Base-by-base conservation (phyloP, 2,113 vertebrate genomes). In the Gnathonemus echidnorhynchus region DNA sequence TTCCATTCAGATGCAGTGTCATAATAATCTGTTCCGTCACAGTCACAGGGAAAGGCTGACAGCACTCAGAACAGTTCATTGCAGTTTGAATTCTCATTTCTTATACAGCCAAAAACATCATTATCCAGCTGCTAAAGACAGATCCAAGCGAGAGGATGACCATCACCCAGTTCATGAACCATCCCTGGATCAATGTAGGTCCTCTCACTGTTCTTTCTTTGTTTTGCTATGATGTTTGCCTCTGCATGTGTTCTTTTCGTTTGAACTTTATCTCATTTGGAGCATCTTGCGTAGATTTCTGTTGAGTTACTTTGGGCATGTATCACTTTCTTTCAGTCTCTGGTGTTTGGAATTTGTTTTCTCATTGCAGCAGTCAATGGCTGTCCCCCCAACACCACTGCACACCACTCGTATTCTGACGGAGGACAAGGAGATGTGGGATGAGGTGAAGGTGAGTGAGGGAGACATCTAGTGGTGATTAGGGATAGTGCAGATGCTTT, bases 111-210 rank as follows among this genome's bases (percentile, higher is more conserved):
- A 99, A 99, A 94, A 96, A 98, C 89, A 92, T 99, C 94, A 99
- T 99, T 94, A 95, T 97, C 89, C 97, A 97, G 86, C 95, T 99
- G 11, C 94, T 99, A 94, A 99, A 98, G 96, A 99, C 98, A 0
- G 98, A 99, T 92, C 98, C 98, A 11, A 99, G 96, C 0, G 98
- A 99, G 94, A 96, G 98, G 93, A 97, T 99, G 97, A 97, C 97
- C 91, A 97, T 99, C 93, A 94, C 96, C 80, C 97, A 99, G 48
- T 99, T 99, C 88, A 99, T 97, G 97, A 99, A 98, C 94, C 97
- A 99, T 89, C 96, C 98, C 49, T 99, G 98, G 98, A 99, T 99
- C 93, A 98, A 97, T 0, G 98, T 99, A 93, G 96, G 97, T 92
- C 35, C 90, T 19, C 0, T 42, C 2, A n/a, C 53, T 87, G 89